Evolutionary conservation across 2,888 invertebrate genomes (phyloP), one percentile per base, ranked within the genome.

Genomic region (Allophyes oxyacanthae): DNA sequence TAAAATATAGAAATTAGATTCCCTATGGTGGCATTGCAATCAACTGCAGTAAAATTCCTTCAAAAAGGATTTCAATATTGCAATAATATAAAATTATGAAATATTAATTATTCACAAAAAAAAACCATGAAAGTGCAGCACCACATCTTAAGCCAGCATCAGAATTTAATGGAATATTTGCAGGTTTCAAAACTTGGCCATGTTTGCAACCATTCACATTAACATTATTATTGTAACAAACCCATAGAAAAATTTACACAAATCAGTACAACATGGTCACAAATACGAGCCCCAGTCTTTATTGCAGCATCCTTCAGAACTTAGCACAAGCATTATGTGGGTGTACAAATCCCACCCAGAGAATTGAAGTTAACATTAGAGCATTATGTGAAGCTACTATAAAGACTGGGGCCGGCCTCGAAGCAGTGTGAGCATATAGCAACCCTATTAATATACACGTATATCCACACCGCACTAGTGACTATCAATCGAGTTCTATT

Each of bases 231-330:
- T 85, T 83, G 83, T 89, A 91, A 90, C 87, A 90, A 92, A 92
- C 89, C 86, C 87, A 90, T 92, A 91, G 88, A 91, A 92, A 91
- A 93, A 91, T 93, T 89, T 92, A 92, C 92, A 93, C 84, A 92
- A 89, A 89, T 90, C 89, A 89, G 88, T 89, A 88, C 89, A 84
- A 81, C 81, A 88, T 80, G 86, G 86, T 90, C 86, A 88, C 85
- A 83, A 79, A 77, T 75, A 75, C 72, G 67, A 81, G 92, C 92
- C 92, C 92, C 92, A 90, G 91, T 82, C 92, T 86, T 79, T 75
- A 82, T 75, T 76, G 79, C 64, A 53, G 56, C 72, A 51, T 70
- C 78, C 51, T 49, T 45, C 38, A 56, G 58, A 63, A 61, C 64
- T 61, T 43, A 64, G 59, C 56, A 64, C 57, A 61, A 71, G 64